These are phyloP conservation scores for Heteromyza rotundicornis DNA, from an alignment of 2,888 invertebrate genomes.

Conservation along the genomic window DNA sequence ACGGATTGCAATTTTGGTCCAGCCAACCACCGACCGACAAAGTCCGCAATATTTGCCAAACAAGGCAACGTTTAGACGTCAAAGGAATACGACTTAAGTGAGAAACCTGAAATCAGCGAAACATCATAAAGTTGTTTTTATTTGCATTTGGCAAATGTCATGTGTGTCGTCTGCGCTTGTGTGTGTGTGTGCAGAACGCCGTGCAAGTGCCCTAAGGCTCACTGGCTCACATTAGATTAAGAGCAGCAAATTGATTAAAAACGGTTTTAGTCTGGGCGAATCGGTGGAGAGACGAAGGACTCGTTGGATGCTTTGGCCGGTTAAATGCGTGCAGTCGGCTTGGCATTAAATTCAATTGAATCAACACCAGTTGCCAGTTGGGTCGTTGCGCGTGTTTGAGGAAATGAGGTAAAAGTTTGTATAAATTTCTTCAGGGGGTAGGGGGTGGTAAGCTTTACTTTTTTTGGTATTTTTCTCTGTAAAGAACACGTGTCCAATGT, in stretches of 20 bases:
- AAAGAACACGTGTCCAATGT: constrained; percentile 46
- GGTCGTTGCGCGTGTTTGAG: not conserved
- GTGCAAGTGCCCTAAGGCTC: constrained; percentile 1
- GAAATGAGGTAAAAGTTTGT: not conserved
- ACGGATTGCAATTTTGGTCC: not conserved
- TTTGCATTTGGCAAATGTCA: constrained; percentile 14
- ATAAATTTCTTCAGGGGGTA: not conserved
- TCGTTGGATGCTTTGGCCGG: not conserved
- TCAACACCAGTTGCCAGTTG: not conserved
- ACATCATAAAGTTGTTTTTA: constrained; percentile 16
- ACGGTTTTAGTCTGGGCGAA: constrained; percentile 12
- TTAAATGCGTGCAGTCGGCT: not conserved
- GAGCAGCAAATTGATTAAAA: constrained; percentile 40
- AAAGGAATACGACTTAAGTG: constrained; percentile 9
- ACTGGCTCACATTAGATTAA: constrained; percentile 15
- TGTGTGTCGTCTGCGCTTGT: too few species aligned
- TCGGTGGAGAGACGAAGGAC: too few species aligned
- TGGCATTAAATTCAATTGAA: not conserved
- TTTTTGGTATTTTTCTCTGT: too few species aligned
- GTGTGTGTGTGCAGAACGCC: constrained; percentile 9
- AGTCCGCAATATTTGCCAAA: constrained; percentile 1
- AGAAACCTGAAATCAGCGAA: constrained; percentile 8
- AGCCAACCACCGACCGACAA: not conserved
- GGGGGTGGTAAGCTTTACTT: not conserved
- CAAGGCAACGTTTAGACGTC: not conserved